phyloP scores from a whole-genome alignment of 2,113 vertebrate species.

The Urocitellus parryii region DNA sequence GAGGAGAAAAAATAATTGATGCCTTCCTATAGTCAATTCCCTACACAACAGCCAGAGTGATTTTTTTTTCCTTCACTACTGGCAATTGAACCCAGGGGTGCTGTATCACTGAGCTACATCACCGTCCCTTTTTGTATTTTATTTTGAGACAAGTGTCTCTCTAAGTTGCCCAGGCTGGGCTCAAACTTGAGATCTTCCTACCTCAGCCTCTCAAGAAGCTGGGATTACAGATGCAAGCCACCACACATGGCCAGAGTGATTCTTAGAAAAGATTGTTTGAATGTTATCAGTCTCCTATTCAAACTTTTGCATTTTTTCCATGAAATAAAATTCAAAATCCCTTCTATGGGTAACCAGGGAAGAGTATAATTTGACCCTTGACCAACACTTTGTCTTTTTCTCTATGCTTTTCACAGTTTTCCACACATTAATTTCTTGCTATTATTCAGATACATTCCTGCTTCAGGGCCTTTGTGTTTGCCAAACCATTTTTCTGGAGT shows the following conservation, averaged over 20 bases:
- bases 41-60: not conserved
- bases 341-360: not conserved
- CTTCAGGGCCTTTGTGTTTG: not conserved
- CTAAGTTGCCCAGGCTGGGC: no score
- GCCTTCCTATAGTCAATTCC: not conserved
- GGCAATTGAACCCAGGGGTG: no score
- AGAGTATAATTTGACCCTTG: not conserved
- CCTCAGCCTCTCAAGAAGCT: no score
- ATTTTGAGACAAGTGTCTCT: no score
- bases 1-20: not conserved
- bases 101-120: no score
- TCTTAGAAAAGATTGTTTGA: not conserved
- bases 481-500: not conserved
- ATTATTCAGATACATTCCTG: not conserved
- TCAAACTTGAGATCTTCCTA: no score
- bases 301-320: not conserved
- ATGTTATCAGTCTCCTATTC: not conserved
- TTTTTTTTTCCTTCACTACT: no score
- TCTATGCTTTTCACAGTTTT: not conserved
- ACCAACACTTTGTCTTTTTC: not conserved
- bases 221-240: no score
- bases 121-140: no score
- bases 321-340: not conserved
- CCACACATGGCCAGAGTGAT: not conserved
- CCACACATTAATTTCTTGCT: not conserved